Conservation (phyloP, 2,797 vertebrate species). For the Sphenopsis melanotis region DNA sequence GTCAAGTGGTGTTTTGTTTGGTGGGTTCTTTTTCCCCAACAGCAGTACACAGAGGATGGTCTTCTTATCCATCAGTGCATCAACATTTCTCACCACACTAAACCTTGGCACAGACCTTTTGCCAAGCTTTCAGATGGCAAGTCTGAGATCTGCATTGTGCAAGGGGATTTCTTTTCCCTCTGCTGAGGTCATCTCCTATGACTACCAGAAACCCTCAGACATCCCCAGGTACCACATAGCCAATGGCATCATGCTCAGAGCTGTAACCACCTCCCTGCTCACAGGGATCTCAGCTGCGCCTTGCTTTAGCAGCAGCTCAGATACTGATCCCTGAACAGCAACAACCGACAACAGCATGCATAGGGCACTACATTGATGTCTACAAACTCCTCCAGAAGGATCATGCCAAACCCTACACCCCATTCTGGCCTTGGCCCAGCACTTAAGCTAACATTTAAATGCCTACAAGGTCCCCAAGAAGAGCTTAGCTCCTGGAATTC, state of each 20-base stretch:
- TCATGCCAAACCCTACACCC: background rate
- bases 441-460: background rate
- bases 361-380: background rate
- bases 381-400: background rate
- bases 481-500: background rate
- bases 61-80: background rate
- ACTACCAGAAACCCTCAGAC: background rate
- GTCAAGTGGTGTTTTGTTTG: background rate
- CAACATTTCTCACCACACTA: background rate
- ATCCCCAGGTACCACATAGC: background rate
- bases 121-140: background rate
- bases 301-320: background rate
- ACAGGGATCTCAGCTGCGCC: background rate
- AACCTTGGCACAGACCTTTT: background rate
- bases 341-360: background rate
- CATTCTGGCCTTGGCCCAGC: background rate
- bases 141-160: background rate
- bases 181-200: background rate
- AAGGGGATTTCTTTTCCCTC: background rate
- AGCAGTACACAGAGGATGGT: background rate
- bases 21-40: fast-evolving
- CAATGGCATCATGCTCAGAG: background rate
- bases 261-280: background rate
- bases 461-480: background rate
- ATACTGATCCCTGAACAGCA: background rate